These are phyloP conservation scores for Drosophila sp. DNA, from an alignment of 1,140 invertebrate genomes.

Conservation along the genomic window DNA sequence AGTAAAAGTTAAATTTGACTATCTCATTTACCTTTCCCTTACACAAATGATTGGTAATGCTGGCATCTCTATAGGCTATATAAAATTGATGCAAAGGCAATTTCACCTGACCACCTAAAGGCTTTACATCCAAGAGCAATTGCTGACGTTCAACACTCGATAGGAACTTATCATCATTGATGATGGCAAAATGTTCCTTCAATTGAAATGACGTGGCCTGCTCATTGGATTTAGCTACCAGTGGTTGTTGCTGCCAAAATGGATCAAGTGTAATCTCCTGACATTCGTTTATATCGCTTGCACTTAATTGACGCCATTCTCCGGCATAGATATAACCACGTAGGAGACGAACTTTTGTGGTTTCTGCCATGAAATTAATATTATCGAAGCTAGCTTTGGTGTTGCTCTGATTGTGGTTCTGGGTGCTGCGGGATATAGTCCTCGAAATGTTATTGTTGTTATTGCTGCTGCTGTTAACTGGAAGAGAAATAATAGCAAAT, in stretches of 20 bases:
- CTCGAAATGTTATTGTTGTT: conserved; percentile 37
- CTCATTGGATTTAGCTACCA: conserved; percentile 29
- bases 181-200: conserved; percentile 84
- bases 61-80: conserved; percentile 85
- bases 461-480: conserved; percentile 40
- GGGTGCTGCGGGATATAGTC: conserved; percentile 18
- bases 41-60: conserved; percentile 84
- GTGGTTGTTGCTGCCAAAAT: conserved; percentile 66
- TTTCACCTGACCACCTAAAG: conserved; percentile 84
- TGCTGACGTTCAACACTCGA: conserved; percentile 85
- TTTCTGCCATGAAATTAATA: conserved; percentile 72
- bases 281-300: conserved; percentile 26
- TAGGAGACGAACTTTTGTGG: conserved; percentile 70
- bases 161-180: conserved; percentile 85
- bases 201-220: conserved; percentile 44
- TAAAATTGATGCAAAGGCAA: conserved; percentile 86
- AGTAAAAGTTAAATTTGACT: background rate
- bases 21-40: conserved; percentile 63
- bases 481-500: conserved; percentile 15
- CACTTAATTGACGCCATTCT: conserved; percentile 57
- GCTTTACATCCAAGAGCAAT: conserved; percentile 85
- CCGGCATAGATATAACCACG: conserved; percentile 68
- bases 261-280: conserved; percentile 62
- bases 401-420: conserved; percentile 40
- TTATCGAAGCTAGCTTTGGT: conserved; percentile 53